phyloP scores from a whole-genome alignment of 1,140 invertebrate species.

The Zaprionus camerounensis region DNA sequence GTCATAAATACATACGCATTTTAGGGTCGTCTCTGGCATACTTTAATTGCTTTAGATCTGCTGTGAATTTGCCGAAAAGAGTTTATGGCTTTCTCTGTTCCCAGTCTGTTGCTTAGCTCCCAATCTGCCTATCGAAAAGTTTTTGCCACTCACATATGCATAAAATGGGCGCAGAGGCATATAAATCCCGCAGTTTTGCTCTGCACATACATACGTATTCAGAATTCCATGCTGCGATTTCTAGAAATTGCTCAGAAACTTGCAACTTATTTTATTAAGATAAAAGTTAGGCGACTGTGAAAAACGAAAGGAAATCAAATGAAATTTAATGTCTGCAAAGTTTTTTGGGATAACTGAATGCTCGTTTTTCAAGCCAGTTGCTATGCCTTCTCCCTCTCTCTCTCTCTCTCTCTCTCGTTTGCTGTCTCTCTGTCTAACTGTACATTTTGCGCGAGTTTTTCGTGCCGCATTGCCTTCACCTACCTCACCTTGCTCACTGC shows the following conservation, averaged over 20 bases:
- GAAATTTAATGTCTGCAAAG: slow-evolving; percentile 83
- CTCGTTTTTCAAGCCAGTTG: slow-evolving; percentile 50
- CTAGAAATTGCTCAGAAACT: slow-evolving; percentile 63
- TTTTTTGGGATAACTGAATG: slow-evolving; percentile 57
- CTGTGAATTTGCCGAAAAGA: background rate
- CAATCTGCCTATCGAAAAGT: slow-evolving; percentile 17
- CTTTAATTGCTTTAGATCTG: slow-evolving; percentile 1
- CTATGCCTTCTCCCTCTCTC: background rate
- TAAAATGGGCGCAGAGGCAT: slow-evolving; percentile 5
- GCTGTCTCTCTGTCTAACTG: slow-evolving; percentile 10
- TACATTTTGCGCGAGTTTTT: slow-evolving; percentile 58
- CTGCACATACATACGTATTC: slow-evolving; percentile 1
- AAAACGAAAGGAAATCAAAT: slow-evolving; percentile 63
- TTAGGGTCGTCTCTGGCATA: background rate
- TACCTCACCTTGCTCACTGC: background rate
- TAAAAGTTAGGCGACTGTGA: slow-evolving; percentile 61
- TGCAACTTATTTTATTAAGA: slow-evolving; percentile 80
- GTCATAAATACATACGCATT: background rate
- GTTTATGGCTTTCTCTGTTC: background rate
- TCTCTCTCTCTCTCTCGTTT: slow-evolving; percentile 17
- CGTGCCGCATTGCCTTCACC: slow-evolving; percentile 57
- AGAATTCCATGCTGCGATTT: background rate
- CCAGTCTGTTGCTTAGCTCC: background rate
- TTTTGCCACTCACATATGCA: slow-evolving; percentile 15
- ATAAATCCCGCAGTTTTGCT: background rate